Conservation (phyloP, 2,888 invertebrate genomes). For the Thymelicus acteon region DNA sequence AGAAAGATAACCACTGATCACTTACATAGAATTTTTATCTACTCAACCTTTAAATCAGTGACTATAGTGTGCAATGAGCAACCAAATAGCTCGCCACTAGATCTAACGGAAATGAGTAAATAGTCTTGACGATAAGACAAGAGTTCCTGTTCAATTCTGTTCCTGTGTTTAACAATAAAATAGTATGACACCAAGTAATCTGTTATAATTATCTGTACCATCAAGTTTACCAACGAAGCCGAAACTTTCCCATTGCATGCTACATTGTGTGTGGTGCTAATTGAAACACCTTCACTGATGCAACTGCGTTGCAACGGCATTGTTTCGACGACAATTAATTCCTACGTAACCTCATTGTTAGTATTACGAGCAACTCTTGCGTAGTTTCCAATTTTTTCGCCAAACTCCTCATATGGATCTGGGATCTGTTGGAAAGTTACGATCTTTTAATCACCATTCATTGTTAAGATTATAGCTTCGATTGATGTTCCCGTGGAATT, state of each 20-base stretch:
- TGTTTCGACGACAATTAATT: slow-evolving; percentile 27
- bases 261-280: slow-evolving; percentile 25
- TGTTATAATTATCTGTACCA: not conserved
- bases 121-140: too few species aligned
- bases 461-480: not conserved
- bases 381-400: slow-evolving; percentile 27
- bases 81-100: too few species aligned
- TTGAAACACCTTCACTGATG: slow-evolving; percentile 33
- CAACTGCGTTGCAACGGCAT: slow-evolving; percentile 32
- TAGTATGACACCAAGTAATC: not conserved
- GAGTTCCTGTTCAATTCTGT: too few species aligned
- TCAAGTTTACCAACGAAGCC: not conserved
- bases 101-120: too few species aligned
- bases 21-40: too few species aligned
- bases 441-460: not conserved
- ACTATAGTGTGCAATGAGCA: too few species aligned
- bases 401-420: slow-evolving; percentile 20
- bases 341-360: slow-evolving; percentile 29
- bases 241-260: slow-evolving; percentile 24
- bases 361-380: slow-evolving; percentile 26
- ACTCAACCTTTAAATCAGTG: too few species aligned
- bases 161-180: too few species aligned
- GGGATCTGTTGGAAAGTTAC: not conserved
- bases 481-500: too few species aligned
- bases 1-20: too few species aligned